Evolutionary conservation across 2,113 vertebrate species (phyloP).

Genomic region (Circaetus cinerascens): DNA sequence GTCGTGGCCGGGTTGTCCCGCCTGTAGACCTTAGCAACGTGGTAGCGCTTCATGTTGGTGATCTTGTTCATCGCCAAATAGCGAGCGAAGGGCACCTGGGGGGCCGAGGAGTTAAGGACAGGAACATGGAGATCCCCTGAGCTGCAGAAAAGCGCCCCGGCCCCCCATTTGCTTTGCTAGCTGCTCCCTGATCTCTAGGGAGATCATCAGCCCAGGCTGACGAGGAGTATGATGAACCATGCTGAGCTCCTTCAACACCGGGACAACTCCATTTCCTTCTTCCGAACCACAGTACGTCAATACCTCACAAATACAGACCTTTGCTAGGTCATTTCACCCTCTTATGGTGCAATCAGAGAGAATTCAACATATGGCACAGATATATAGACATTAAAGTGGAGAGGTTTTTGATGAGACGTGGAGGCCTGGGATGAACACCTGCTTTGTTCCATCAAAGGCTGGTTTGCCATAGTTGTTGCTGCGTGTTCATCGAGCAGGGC

Average conservation of each 20-base stretch:
- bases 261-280: not conserved
- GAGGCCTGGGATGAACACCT: not conserved
- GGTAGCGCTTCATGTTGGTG: slow-evolving; percentile 93
- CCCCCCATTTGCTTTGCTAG: not conserved
- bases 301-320: not conserved
- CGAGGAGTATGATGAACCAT: fast-evolving
- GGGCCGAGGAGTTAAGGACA: slow-evolving; percentile 69
- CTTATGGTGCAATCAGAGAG: not conserved
- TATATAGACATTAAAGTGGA: fast-evolving
- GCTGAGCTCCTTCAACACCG: not conserved
- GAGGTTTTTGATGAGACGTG: not conserved
- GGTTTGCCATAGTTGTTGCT: no score
- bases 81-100: slow-evolving; percentile 93
- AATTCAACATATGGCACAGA: not conserved
- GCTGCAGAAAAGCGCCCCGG: fast-evolving
- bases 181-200: not conserved
- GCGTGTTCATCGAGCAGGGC: no score
- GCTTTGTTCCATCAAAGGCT: no score
- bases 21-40: slow-evolving; percentile 94
- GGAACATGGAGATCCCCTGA: not conserved
- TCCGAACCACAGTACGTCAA: fast-evolving
- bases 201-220: not conserved
- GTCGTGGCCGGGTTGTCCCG: slow-evolving; percentile 93
- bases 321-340: not conserved
- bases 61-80: slow-evolving; percentile 97